Evolutionary conservation across 2,113 vertebrate genomes (phyloP), one percentile per base, ranked within the genome.

Genomic region (Vireo altiloquus): DNA sequence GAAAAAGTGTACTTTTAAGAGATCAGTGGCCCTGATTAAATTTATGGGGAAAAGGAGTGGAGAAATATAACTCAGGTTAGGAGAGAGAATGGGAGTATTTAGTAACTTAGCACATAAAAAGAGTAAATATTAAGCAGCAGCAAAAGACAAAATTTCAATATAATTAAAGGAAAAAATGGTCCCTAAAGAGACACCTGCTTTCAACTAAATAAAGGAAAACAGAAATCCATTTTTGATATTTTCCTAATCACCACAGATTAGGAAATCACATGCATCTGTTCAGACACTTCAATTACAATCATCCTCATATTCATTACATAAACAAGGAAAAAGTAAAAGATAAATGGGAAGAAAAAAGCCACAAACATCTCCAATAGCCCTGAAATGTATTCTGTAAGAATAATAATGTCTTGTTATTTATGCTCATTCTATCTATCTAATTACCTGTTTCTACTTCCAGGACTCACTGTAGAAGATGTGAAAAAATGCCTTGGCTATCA

Each of bases 401-500:
- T 39, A 72, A 57, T 31, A 53, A 27, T 42, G 23, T 44, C 9
- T 52, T 1, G 0, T 50, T 69, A 25, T 54, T 76, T 72, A 44
- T 25, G 9, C 17, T 47, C 7, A 74, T 83, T 63, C 17, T 59
- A 8, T 37, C 10, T 50, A 30, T 95, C 9, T 57, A 68, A 87
- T 72, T n/a, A 95, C 39, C 40, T 70, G 72, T 77, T 93, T 59
- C 18, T 75, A 49, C 47, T 97, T 97, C 27, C 97, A 99, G 99
- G 90, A 74, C 5, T 98, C 56, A 98, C 97, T 11, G 22, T 98
- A 66, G 92, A 60, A 35, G 96, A 86, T 1, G 28, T 99, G 64
- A 97, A 98, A 82, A 46, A 61, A 3, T 99, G 99, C 39, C 46
- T 99, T 0, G 98, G 98, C 37, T 50, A 97, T 47, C 84, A 97